Evolutionary conservation across 2,797 vertebrate species (phyloP), one percentile per base, ranked within the genome.

Genomic region (Morelia viridis): DNA sequence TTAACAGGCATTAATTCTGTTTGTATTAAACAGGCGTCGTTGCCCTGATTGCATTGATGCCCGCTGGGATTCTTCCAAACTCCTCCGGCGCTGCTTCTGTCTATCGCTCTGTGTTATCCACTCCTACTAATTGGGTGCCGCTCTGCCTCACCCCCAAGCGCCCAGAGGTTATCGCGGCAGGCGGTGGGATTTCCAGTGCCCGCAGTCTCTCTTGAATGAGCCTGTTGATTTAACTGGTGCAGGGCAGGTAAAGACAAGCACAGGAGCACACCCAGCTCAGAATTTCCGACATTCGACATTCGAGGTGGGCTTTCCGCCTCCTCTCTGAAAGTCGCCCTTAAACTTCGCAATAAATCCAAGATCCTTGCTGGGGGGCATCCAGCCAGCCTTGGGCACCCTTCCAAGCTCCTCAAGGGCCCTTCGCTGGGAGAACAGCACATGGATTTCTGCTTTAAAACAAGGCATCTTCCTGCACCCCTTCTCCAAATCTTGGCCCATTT

Each of bases 51-150:
- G n/a, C 57, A 26, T 41, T 19, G 13, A 83, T 50, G 15, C 17
- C 15, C 26, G n/a, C 22, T 64, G 50, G 61, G 76, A 28, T 4
- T 60, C 60, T 89, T 64, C 60, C 58, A 88, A 6, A 53, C 56
- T 60, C 86, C 41, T 62, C 4, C 10, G 2, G 31, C n/a, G 26
- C 85, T 13, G 46, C 62, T 50, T 35, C 53, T 26, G 35, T 12
- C 53, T 22, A 15, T 35, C 28, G 12, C 0, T 28, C 68, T 10
- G 3, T 0, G 15, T 12, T 5, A 19, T 9, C 17, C 35, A 4
- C 71, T 7, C 26, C 5, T 6, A 56, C 80, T 61, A 62, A 58
- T 87, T 80, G 28, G 71, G 12, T 87, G 22, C 62, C 86, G 35
- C 31, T 46, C 53, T 46, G 26, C 24, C 3, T 26, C 12, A 1